Evolutionary conservation across 1,140 invertebrate species (phyloP).

Genomic region (Cherax destructor): DNA sequence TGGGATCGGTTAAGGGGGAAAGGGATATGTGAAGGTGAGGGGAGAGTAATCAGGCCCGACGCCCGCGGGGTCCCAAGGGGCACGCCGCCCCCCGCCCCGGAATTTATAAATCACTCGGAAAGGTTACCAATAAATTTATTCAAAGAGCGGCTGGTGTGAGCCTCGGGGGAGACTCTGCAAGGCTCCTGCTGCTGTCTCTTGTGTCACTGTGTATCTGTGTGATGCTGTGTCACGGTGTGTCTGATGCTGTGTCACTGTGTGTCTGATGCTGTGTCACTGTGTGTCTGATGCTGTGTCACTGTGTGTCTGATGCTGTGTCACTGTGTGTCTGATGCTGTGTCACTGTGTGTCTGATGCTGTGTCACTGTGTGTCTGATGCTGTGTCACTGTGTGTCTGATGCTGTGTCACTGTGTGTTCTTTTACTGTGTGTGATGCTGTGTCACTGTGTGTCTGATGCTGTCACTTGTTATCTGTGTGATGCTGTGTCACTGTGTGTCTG

Average conservation of each 20-base stretch:
- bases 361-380: no score
- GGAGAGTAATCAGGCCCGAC: conserved; percentile 43
- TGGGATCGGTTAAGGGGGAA: neutral
- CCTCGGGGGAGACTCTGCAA: neutral
- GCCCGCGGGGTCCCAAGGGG: conserved; percentile 34
- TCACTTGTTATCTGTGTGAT: neutral
- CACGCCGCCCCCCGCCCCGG: conserved; percentile 34
- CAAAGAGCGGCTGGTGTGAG: conserved; percentile 3
- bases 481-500: no score
- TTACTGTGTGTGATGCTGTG: no score
- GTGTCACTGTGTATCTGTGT: no score
- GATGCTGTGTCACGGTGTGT: neutral
- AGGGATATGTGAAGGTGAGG: conserved; percentile 1
- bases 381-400: neutral
- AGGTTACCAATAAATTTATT: conserved; percentile 55
- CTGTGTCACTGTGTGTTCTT: neutral
- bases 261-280: neutral
- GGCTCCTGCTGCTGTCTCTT: neutral
- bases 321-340: neutral
- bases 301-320: neutral
- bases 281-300: neutral
- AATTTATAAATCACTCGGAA: conserved; percentile 58
- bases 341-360: neutral
- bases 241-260: neutral
- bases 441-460: neutral